Evolutionary conservation across 2,888 invertebrate species (phyloP).

Genomic region (Catocala nupta): DNA sequence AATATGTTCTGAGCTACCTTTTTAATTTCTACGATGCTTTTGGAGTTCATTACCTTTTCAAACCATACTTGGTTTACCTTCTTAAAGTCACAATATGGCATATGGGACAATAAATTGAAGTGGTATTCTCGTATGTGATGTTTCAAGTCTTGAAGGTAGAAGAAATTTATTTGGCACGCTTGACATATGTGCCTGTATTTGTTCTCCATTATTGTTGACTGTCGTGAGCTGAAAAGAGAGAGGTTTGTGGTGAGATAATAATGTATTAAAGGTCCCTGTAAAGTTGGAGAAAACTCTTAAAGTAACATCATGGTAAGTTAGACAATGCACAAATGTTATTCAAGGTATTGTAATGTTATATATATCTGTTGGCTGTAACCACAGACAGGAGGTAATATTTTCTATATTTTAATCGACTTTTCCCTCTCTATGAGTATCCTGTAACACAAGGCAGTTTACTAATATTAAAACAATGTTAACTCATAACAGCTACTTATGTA

Average conservation of each 20-base stretch:
- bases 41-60: slow-evolving; percentile 65
- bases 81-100: slow-evolving; percentile 54
- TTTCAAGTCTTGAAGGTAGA: slow-evolving; percentile 40
- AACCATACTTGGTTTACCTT: slow-evolving; percentile 71
- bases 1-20: slow-evolving; percentile 60
- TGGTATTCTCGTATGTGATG: slow-evolving; percentile 67
- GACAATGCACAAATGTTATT: no score
- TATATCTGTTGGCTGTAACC: no score
- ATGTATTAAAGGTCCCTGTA: no score
- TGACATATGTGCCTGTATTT: slow-evolving; percentile 46
- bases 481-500: no score
- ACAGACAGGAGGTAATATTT: no score
- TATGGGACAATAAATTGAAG: slow-evolving; percentile 59
- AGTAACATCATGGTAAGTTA: no score
- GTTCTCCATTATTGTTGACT: slow-evolving; percentile 36
- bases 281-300: no score
- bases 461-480: no score
- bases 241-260: not conserved
- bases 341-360: no score
- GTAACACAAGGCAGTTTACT: no score
- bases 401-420: no score
- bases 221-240: slow-evolving; percentile 10
- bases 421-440: no score
- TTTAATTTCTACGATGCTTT: slow-evolving; percentile 64
- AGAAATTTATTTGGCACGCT: slow-evolving; percentile 56